phyloP scores from a whole-genome alignment of 2,797 vertebrate genomes.

The Urophycis tenuis region DNA sequence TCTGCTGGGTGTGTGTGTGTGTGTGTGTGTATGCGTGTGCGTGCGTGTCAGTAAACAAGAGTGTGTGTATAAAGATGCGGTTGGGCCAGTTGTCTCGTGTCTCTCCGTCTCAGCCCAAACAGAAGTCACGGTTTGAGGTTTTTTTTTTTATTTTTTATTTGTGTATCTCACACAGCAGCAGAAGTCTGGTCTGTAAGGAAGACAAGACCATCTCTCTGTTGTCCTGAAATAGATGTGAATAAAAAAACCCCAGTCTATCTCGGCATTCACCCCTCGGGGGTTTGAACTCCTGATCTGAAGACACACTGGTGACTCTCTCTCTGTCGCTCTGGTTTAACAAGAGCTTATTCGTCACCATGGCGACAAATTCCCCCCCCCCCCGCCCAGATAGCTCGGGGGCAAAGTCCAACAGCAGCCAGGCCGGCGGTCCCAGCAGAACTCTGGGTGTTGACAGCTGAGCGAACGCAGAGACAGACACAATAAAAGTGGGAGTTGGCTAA shows the following conservation, averaged over 20 bases:
- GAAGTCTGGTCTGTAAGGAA: background rate
- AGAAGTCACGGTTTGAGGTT: background rate
- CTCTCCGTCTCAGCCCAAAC: background rate
- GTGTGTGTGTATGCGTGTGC: background rate
- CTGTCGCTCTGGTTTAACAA: constrained; percentile 38
- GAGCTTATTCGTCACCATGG: constrained; percentile 58
- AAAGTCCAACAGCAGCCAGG: constrained; percentile 58
- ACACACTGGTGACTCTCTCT: constrained; percentile 34
- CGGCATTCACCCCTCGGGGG: background rate
- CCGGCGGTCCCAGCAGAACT: background rate
- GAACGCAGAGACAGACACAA: background rate
- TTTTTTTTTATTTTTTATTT: background rate
- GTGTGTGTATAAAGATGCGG: constrained; percentile 2
- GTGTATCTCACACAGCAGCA: background rate
- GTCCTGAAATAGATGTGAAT: background rate
- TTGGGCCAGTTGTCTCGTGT: background rate
- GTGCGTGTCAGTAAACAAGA: constrained; percentile 23
- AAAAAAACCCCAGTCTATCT: background rate
- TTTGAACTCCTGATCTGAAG: constrained; percentile 25
- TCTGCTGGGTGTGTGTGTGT: background rate
- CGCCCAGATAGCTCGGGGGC: constrained; percentile 49
- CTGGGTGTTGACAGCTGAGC: constrained; percentile 10
- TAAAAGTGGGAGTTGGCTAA: too few species aligned
- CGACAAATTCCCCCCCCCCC: constrained; percentile 43
- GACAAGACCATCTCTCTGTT: background rate